Base-by-base conservation (phyloP, 2,113 vertebrate species). In the Burhinus bistriatus region DNA sequence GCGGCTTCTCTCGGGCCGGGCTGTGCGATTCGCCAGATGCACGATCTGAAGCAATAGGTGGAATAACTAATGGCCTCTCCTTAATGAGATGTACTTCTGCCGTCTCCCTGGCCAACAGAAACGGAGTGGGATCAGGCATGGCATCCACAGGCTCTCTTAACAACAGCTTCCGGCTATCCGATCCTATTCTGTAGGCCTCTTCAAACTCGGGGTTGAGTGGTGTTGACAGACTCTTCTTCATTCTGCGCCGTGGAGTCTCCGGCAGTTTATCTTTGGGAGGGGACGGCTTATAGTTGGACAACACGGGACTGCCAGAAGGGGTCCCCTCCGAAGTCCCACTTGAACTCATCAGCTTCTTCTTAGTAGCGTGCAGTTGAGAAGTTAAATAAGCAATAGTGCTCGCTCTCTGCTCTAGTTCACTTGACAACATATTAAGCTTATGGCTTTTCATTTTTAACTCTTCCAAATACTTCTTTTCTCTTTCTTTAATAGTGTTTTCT, bases 401-500 rank as follows among this genome's bases (percentile, higher is more conserved):
- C 2, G 99, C 99, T 45, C 99, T 98, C 98, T 99, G 99, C 98
- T 99, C 99, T 93, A 99, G 98, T 98, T 99, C 99, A 3, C 98
- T 98, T 0, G 99, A 99, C 97, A 99, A 94, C 98, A 99, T 97
- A 12, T 98, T 99, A 93, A 99, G 97, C 97, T 98, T 99, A 97
- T 99, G 99, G 98, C 99, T 99, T 98, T 99, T 99, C 94, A 98
- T 98, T 97, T 99, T 99, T 17, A 99, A 98, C 98, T 99, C 99
- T 95, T 99, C 99, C 97, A 99, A 97, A 93, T 99, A 99, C 96
- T 99, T 99, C 97, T 98, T 99, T 96, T 99, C 99, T 20, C 99
- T 96, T 97, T 99, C 99, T 68, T 99, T 99, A 73, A 99, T 98
- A 4, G 99, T 99, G 97, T 99, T 99, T 96, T 99, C 99, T 96